Percentiles rank a stretch among this genome's conserved stretches.
Evolutionary conservation across 2,888 invertebrate genomes (phyloP).

Genomic region (Dicranocentrus wangi): DNA sequence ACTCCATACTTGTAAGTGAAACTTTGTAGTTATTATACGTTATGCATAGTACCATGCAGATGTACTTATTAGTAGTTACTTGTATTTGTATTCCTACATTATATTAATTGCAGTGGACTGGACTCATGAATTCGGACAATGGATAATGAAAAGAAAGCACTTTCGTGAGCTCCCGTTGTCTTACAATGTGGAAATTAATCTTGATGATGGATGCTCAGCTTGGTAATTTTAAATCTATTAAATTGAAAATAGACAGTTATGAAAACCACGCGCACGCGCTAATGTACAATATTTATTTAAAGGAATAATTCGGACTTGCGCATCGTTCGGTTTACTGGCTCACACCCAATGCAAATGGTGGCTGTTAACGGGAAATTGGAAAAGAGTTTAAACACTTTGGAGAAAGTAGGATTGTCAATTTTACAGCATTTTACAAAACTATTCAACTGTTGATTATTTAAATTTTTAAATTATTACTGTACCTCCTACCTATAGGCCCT

Average conservation of each 20-base stretch:
- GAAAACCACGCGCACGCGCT: no score
- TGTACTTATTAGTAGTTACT: no score
- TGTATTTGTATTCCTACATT: no score
- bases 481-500: constrained; percentile 42
- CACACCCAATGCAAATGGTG: constrained; percentile 32
- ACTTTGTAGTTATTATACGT: no score
- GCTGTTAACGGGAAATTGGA: not conserved
- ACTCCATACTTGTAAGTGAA: constrained; percentile 37
- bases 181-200: constrained; percentile 35
- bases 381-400: not conserved
- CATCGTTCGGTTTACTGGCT: constrained; percentile 35
- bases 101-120: not conserved
- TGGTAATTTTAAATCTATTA: constrained; percentile 18
- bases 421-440: no score
- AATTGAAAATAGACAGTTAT: not conserved
- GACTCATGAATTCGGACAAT: constrained; percentile 40
- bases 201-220: not conserved
- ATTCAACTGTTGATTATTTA: no score
- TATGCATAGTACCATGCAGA: not conserved
- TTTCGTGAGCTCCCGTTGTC: constrained; percentile 27
- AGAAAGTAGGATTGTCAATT: constrained; percentile 31
- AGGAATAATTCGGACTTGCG: constrained; percentile 34
- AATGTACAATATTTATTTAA: constrained; percentile 4
- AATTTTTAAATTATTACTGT: no score
- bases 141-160: constrained; percentile 47